Percentiles rank a stretch among this genome's conserved stretches.
phyloP scores from a whole-genome alignment of 2,888 invertebrate species.

The Nymphalis polychloros region DNA sequence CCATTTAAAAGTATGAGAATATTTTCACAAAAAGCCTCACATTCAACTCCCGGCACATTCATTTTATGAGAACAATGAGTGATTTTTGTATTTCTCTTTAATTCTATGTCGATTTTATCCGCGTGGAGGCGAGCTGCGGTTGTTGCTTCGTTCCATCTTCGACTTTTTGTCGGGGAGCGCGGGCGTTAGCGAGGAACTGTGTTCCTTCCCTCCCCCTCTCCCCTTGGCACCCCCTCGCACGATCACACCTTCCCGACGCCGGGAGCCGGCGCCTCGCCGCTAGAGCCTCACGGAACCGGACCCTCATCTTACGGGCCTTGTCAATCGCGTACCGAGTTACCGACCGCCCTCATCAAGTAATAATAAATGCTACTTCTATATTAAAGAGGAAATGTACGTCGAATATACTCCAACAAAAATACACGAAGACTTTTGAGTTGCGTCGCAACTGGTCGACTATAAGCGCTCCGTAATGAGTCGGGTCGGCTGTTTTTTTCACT shows the following conservation, averaged over 20 bases:
- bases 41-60: conserved; percentile 81
- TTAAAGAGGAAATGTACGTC: neutral
- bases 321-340: conserved; percentile 9
- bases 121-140: conserved; percentile 73
- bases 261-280: conserved; percentile 61
- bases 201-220: conserved; percentile 55
- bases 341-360: neutral
- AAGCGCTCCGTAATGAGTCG: conserved; percentile 53
- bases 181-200: conserved; percentile 69
- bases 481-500: conserved; percentile 54
- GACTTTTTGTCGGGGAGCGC: conserved; percentile 75
- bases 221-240: conserved; percentile 41
- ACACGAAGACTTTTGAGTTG: conserved; percentile 24
- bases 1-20: conserved; percentile 82
- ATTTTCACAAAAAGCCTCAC: conserved; percentile 81
- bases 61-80: conserved; percentile 82
- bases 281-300: conserved; percentile 37
- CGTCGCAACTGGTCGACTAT: conserved; percentile 42
- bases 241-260: conserved; percentile 33
- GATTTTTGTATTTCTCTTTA: conserved; percentile 82
- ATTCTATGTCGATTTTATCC: conserved; percentile 82
- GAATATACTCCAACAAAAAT: neutral
- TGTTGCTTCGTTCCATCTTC: conserved; percentile 77
- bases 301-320: conserved; percentile 44
- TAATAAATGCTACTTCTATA: neutral